These are phyloP conservation scores for Littorina saxatilis DNA, from an alignment of 1,140 invertebrate genomes.

Conservation along the genomic window DNA sequence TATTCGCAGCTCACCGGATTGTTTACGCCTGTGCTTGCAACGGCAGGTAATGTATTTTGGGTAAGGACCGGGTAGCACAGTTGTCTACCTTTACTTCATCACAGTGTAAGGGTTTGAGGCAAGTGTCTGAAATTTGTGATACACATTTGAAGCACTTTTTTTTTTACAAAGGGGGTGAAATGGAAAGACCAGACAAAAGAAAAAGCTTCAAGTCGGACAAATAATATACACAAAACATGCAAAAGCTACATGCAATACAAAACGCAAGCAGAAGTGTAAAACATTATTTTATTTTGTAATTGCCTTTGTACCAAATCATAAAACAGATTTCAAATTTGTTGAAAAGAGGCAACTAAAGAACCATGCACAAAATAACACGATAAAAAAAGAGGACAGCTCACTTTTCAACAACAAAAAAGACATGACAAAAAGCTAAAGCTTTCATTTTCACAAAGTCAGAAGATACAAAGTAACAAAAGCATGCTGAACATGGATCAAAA, in stretches of 20 bases:
- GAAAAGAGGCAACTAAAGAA: too few species aligned
- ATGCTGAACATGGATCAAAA: background rate
- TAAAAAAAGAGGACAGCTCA: too few species aligned
- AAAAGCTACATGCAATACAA: constrained; percentile 26
- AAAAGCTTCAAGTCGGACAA: too few species aligned
- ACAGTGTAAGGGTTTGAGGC: too few species aligned
- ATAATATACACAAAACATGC: background rate
- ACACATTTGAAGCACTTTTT: too few species aligned
- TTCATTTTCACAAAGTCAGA: background rate
- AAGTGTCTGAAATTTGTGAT: too few species aligned
- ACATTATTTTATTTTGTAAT: background rate
- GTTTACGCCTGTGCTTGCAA: too few species aligned
- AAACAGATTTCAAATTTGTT: too few species aligned
- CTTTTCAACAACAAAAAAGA: background rate
- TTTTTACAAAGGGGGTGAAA: background rate
- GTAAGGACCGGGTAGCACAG: background rate
- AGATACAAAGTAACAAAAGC: background rate
- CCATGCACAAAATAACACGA: too few species aligned
- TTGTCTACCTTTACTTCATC: background rate
- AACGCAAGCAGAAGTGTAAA: constrained; percentile 11
- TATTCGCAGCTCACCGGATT: too few species aligned
- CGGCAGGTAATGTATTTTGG: background rate
- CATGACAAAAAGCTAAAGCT: background rate
- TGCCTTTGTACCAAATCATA: background rate
- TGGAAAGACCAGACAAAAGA: background rate